Conservation (phyloP, 1,140 invertebrate genomes). For the Samia ricini region DNA sequence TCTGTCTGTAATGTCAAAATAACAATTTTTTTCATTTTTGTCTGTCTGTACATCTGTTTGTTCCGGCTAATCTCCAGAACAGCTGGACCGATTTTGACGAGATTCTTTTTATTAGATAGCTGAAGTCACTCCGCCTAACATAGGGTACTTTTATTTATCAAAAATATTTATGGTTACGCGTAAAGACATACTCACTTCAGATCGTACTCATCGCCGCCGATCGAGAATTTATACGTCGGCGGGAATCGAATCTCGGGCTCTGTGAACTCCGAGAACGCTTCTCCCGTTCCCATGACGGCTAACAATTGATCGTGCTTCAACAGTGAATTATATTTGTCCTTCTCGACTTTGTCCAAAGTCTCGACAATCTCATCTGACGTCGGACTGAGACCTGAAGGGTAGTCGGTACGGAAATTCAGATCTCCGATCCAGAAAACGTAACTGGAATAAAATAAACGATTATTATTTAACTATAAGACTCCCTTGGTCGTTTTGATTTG, state of each 20-base stretch:
- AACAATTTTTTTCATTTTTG: too few species aligned
- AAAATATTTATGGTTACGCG: too few species aligned
- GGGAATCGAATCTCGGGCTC: conserved; percentile 88
- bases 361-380: conserved; percentile 83
- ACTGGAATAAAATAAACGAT: conserved; percentile 68
- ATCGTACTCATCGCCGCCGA: conserved; percentile 87
- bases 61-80: too few species aligned
- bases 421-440: conserved; percentile 98
- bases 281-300: conserved; percentile 81
- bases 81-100: too few species aligned
- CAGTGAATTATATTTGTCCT: conserved; percentile 80
- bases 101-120: too few species aligned
- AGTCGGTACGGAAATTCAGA: conserved; percentile 89
- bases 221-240: conserved; percentile 93
- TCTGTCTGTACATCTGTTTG: too few species aligned
- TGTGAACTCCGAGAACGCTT: conserved; percentile 89
- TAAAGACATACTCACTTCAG: conserved; percentile 80
- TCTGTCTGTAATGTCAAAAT: too few species aligned
- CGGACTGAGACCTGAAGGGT: conserved; percentile 80
- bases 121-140: too few species aligned
- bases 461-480: conserved; percentile 16
- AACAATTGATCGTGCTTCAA: conserved; percentile 86
- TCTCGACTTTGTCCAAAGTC: conserved; percentile 79
- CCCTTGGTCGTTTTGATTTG: too few species aligned
- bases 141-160: too few species aligned